Evolutionary conservation across 2,888 invertebrate genomes (phyloP), one percentile per base, ranked within the genome.

Genomic region (Cataglyphis rosenhaueri): DNA sequence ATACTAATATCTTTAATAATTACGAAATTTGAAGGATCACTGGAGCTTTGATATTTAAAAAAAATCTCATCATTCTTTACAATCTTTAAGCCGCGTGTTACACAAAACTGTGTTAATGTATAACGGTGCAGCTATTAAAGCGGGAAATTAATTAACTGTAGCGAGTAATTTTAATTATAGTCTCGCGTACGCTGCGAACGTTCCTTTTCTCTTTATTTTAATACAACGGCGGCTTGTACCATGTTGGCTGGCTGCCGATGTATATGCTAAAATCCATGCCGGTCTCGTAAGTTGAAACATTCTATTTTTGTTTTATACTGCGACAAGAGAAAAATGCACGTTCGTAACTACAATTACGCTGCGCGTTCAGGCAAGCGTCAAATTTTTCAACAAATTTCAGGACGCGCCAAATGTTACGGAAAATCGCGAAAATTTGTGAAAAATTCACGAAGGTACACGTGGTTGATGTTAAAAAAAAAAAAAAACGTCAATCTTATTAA

Each of bases 341-440:
- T 57, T 41, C 57, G 32, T 29, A 41, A 68, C 41, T 57, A 32
- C 68, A 76, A 76, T 76, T 57, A 57, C 66, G 15, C 44, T 1
- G 35, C 12, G 52, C 29, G 38, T 41, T 57, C n/a, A 55, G 15
- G 29, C 25, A 12, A 25, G 66, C 29, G 41, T 66, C 76, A 57
- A 76, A 68, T 68, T 66, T 76, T 76, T 76, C 55, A 41, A 66
- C 76, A 76, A 76, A 76, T 57, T 66, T 68, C 66, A 76, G 66
- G 15, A 35, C 25, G 38, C 29, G 25, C 29, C 57, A 15, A 76
- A 76, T 41, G 12, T 68, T 68, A 57, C 21, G 10, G n/a, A 10
- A 18, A n/a, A 73, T 59, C 55, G 64, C 48, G 48, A 2, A 29
- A 55, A 29, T n/a, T 66, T 10, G 15, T n/a, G 55, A 41, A 76